Evolutionary conservation across 2,113 vertebrate species (phyloP).

Genomic region (Dermatemys mawii): DNA sequence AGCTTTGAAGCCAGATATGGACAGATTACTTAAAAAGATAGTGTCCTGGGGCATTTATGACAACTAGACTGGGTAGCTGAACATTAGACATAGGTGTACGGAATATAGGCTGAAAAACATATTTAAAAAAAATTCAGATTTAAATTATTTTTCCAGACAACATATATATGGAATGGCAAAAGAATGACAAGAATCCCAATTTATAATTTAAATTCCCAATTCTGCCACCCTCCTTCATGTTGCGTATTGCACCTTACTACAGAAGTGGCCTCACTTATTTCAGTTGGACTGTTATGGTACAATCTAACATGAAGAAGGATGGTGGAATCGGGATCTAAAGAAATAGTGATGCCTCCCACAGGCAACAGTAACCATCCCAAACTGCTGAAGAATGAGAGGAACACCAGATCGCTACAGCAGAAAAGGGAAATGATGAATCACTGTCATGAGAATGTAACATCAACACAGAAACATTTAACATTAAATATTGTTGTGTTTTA

Average conservation of each 20-base stretch:
- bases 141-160: background rate
- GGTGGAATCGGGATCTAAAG: background rate
- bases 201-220: background rate
- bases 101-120: background rate
- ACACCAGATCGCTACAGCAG: constrained; percentile 2
- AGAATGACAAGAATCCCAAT: background rate
- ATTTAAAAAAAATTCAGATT: background rate
- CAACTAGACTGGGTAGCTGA: background rate
- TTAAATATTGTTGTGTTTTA: constrained; percentile 58
- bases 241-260: background rate
- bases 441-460: constrained; percentile 27
- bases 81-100: background rate
- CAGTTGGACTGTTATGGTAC: background rate
- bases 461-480: constrained; percentile 65
- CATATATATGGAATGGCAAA: background rate
- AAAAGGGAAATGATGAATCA: constrained; percentile 13
- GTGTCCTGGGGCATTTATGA: background rate
- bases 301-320: background rate
- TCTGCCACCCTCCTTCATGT: background rate
- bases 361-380: constrained; percentile 22
- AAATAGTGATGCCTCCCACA: background rate
- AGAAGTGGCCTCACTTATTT: background rate
- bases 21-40: background rate
- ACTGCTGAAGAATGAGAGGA: background rate
- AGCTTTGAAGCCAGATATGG: background rate